Conservation (phyloP, 2,113 vertebrate genomes). For the Paradisaea rubra region DNA sequence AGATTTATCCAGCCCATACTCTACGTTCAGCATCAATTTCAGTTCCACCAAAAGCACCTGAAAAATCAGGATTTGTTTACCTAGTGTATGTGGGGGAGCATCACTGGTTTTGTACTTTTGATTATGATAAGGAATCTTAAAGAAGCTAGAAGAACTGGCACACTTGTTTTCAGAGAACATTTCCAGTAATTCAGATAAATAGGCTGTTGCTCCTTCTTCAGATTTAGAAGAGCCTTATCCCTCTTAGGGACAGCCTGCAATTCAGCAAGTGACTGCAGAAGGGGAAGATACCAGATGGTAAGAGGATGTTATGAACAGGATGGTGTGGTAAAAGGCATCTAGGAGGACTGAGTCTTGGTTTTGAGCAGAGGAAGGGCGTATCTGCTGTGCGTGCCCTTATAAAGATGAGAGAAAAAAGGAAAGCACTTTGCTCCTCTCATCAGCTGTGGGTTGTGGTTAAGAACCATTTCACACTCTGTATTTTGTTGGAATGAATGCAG, state of each 20-base stretch:
- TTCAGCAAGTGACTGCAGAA: neutral
- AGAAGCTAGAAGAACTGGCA: neutral
- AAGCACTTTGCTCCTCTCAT: neutral
- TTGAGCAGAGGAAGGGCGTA: neutral
- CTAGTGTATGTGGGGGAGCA: neutral
- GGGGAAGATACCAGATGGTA: neutral
- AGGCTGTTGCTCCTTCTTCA: neutral
- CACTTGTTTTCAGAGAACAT: neutral
- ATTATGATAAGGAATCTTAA: neutral
- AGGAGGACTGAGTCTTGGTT: neutral
- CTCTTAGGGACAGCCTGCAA: neutral
- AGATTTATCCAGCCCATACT: neutral
- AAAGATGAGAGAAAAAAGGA: neutral
- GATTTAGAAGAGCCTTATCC: neutral
- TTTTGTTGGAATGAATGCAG: neutral
- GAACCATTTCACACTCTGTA: neutral
- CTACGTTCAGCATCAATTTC: neutral
- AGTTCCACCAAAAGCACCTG: neutral
- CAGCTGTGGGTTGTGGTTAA: neutral
- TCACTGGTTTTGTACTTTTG: neutral
- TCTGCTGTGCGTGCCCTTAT: neutral
- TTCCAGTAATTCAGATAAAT: neutral
- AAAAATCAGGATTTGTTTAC: neutral
- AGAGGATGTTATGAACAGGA: neutral
- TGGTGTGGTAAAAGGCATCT: neutral